Evolutionary conservation across 1,140 invertebrate species (phyloP), one percentile per base, ranked within the genome.

Genomic region (Medauroidea extradentata): DNA sequence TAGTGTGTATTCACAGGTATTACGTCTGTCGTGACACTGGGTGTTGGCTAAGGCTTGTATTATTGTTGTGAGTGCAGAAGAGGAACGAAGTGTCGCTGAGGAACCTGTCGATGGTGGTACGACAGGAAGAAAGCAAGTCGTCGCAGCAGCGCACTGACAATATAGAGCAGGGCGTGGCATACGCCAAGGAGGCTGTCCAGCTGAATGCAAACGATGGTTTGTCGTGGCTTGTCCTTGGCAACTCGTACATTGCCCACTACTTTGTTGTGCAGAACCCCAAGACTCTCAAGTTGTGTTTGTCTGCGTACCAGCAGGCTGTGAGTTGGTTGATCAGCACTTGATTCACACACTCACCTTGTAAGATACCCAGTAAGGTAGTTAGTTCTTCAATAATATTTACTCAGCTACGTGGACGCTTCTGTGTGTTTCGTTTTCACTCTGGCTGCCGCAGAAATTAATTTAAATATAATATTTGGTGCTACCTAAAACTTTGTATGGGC

Each of bases 161-260:
- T 65, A 81, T 93, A 27, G 79, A 87, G 57, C 81, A 85, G 68
- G 81, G 91, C 64, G 81, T 94, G 2, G 83, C 86, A 49, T 81
- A 88, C 66, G 92, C 92, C 0, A 92, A 91, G 73, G 88, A 93
- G 68, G 90, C 92, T 14, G 83, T 96, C 1, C 79, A 87, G 57
- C 69, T 92, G 14, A 90, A 94, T 70, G 81, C 87, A 16, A 83
- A 83, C 51, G 92, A 96, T 80, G 91, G 91, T 14, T 78, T 82
- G 14, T 94, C 91, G 0, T 95, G 93, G 93, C 80, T 83, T 57
- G 84, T 93, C 62, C 76, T 94, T 43, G 93, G 90, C 18, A 94
- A 94, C 80, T 89, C 91, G 1, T 89, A 93, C 71, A 76, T 95
- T 41, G 88, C 88, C 49, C 82, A 85, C 46, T 94, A 89, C 75